Percentiles rank a stretch among this genome's conserved stretches.
Evolutionary conservation across 2,797 vertebrate genomes (phyloP).

Genomic region (Balearica regulorum): DNA sequence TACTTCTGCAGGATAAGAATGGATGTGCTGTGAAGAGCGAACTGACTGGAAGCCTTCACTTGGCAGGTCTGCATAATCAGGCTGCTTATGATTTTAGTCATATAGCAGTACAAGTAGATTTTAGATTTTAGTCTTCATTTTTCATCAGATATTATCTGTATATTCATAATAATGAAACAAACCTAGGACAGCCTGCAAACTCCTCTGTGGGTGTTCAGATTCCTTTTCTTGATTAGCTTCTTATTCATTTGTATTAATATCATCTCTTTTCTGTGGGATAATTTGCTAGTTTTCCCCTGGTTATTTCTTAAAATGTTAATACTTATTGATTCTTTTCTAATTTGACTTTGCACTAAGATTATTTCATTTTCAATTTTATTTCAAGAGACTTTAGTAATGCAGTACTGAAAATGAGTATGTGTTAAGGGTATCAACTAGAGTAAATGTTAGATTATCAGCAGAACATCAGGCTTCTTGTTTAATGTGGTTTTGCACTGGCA

Average conservation of each 20-base stretch:
- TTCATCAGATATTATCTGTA: neutral
- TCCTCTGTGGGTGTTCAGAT: conserved; percentile 12
- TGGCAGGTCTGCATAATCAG: neutral
- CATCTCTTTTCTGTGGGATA: neutral
- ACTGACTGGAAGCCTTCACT: neutral
- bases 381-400: neutral
- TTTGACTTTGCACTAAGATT: neutral
- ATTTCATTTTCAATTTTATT: neutral
- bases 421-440: neutral
- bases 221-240: neutral
- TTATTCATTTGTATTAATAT: neutral
- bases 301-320: neutral
- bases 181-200: neutral
- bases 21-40: neutral
- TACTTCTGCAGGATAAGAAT: neutral
- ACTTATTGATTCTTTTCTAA: neutral
- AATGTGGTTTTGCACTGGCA: neutral
- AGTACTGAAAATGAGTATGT: neutral
- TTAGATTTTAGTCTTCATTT: neutral
- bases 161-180: neutral
- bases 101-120: neutral
- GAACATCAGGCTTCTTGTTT: neutral
- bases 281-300: neutral
- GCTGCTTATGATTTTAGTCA: neutral
- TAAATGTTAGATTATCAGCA: conserved; percentile 2